Evolutionary conservation across 1,140 invertebrate genomes (phyloP).

Genomic region (Prorops nasuta): DNA sequence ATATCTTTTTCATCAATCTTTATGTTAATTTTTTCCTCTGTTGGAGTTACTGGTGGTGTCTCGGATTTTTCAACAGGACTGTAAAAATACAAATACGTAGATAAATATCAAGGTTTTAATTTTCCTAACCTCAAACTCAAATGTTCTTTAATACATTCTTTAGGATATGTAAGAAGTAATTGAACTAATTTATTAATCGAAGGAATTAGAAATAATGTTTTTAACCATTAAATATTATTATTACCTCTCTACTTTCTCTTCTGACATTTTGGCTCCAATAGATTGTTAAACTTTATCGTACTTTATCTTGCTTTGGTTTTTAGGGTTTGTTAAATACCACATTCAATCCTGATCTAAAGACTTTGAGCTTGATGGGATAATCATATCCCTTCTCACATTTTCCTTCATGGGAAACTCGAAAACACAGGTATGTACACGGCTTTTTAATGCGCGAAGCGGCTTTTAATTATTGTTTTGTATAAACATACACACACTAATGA

Average conservation of each 20-base stretch:
- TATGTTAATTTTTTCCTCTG: conserved; percentile 25
- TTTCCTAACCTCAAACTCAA: not conserved
- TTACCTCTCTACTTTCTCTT: conserved; percentile 39
- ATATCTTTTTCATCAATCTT: conserved; percentile 31
- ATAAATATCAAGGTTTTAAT: not conserved
- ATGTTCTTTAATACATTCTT: not conserved
- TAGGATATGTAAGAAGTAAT: not conserved
- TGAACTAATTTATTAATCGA: not conserved
- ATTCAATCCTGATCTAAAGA: no score
- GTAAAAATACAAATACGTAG: conserved; percentile 11
- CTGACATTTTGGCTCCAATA: conserved; percentile 24
- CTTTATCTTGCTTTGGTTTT: no score
- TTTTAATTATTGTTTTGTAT: no score
- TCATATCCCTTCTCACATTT: no score
- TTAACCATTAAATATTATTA: not conserved
- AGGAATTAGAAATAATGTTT: not conserved
- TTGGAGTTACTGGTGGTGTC: conserved; percentile 4
- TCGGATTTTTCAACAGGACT: conserved; percentile 31
- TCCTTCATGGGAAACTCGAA: no score
- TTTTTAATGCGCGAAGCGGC: no score
- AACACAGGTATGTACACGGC: no score
- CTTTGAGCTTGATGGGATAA: no score
- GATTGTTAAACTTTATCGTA: no score
- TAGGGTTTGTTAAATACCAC: no score
- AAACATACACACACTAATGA: no score